These are phyloP conservation scores for Pygoscelis adeliae DNA, from an alignment of 2,113 vertebrate genomes.

Conservation along the genomic window DNA sequence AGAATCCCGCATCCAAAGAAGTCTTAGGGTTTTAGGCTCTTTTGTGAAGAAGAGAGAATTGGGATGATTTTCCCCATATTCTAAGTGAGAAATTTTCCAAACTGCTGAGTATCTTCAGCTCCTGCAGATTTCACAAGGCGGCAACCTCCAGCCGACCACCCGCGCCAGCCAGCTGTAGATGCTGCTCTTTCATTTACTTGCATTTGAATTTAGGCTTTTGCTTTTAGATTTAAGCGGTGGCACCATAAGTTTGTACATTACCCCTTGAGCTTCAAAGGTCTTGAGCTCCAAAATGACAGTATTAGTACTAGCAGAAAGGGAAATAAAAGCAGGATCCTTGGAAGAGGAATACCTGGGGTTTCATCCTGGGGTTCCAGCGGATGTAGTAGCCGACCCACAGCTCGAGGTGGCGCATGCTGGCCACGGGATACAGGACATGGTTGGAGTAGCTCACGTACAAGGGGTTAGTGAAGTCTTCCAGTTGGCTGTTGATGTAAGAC, in stretches of 20 bases:
- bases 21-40: background rate
- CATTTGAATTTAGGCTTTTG: background rate
- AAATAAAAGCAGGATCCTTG: background rate
- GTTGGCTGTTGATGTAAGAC: constrained; percentile 95
- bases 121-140: background rate
- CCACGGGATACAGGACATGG: constrained; percentile 93
- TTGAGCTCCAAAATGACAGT: background rate
- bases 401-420: constrained; percentile 96
- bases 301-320: background rate
- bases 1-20: background rate
- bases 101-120: background rate
- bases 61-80: background rate
- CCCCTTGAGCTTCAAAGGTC: background rate
- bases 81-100: background rate
- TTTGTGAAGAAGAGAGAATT: background rate
- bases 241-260: accelerated
- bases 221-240: background rate
- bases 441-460: constrained; percentile 92
- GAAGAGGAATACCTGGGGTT: constrained; percentile 81
- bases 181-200: background rate
- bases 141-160: background rate
- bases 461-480: constrained; percentile 96
- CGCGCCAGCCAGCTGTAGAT: background rate
- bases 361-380: constrained; percentile 96
- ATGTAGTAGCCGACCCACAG: constrained; percentile 98